Evolutionary conservation across 2,797 vertebrate genomes (phyloP).

Genomic region (Rhabdophis nuchalis): DNA sequence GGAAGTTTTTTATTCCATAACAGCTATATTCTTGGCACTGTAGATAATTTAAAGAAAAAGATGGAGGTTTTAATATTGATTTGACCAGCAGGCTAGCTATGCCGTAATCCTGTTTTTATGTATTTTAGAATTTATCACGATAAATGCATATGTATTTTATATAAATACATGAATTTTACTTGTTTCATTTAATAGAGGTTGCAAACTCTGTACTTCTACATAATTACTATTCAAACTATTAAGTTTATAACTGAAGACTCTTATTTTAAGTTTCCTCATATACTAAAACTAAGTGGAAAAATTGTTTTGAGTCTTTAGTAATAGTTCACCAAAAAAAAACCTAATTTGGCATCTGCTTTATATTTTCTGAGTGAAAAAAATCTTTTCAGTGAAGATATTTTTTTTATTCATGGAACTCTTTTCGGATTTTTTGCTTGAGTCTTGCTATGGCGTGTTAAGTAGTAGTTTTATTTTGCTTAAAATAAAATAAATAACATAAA

Average conservation of each 20-base stretch:
- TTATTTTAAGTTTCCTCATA: not conserved
- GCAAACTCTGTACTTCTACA: not conserved
- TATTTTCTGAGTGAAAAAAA: not conserved
- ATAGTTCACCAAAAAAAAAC: not conserved
- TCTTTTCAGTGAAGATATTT: not conserved
- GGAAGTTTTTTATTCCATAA: not conserved
- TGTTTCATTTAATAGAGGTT: not conserved
- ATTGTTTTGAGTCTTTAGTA: not conserved
- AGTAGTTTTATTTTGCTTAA: not conserved
- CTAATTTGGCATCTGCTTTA: not conserved
- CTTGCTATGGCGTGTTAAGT: not conserved
- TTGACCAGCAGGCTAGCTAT: not conserved
- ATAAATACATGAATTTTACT: not conserved
- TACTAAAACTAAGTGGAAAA: not conserved
- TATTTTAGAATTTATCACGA: not conserved
- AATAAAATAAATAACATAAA: too few species aligned
- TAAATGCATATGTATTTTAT: not conserved
- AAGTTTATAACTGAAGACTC: not conserved
- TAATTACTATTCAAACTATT: not conserved
- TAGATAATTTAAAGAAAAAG: not conserved
- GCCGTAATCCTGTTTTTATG: not conserved
- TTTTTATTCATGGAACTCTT: not conserved
- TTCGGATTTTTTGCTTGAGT: not conserved
- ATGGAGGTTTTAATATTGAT: not conserved
- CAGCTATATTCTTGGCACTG: not conserved